phyloP scores from a whole-genome alignment of 2,113 vertebrate genomes.

The Merops nubicus region DNA sequence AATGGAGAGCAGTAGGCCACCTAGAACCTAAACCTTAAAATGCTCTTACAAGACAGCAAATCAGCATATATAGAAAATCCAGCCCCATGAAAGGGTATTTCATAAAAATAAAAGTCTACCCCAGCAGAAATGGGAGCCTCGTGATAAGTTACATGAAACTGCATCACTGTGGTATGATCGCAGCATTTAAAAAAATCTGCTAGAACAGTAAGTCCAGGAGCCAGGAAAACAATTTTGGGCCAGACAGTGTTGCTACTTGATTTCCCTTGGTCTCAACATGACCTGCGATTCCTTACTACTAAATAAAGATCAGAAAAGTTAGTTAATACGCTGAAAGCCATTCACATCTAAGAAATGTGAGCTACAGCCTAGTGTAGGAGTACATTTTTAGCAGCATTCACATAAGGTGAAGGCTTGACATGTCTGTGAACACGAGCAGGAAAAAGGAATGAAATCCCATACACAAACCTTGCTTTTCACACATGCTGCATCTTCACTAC shows the following conservation, averaged over 20 bases:
- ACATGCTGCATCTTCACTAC: accelerated
- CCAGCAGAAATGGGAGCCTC: not conserved
- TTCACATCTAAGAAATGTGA: not conserved
- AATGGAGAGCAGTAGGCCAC: not conserved
- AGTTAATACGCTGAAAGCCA: not conserved
- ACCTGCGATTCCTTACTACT: not conserved
- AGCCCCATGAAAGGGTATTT: accelerated
- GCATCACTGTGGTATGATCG: accelerated
- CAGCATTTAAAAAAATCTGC: not conserved
- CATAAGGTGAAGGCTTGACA: accelerated
- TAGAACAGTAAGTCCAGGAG: not conserved
- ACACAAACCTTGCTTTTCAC: not conserved
- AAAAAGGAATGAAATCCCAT: not conserved
- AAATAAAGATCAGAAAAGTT: accelerated
- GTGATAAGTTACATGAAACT: not conserved
- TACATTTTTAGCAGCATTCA: not conserved
- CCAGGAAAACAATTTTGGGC: not conserved
- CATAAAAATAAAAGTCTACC: not conserved
- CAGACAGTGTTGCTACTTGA: not conserved
- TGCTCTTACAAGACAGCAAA: not conserved
- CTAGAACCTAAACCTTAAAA: not conserved
- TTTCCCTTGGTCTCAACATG: not conserved
- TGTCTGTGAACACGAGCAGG: not conserved
- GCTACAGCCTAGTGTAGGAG: accelerated
- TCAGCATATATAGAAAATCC: not conserved